phyloP scores from a whole-genome alignment of 1,140 invertebrate genomes.

The Lasioglossum albipes region DNA sequence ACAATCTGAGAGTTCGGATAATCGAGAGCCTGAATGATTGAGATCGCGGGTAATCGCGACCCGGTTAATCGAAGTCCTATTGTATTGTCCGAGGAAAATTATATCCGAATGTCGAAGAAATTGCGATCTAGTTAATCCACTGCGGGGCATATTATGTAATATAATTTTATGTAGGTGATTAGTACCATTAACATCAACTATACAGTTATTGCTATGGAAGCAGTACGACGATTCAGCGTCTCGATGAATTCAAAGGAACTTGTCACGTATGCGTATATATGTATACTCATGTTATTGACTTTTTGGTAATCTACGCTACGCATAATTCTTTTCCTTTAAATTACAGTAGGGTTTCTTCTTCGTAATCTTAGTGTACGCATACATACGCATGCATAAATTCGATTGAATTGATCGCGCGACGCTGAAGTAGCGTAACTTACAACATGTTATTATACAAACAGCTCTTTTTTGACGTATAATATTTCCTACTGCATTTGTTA shows the following conservation, averaged over 20 bases:
- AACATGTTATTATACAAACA: conserved; percentile 73
- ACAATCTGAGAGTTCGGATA: too few species aligned
- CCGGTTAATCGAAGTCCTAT: too few species aligned
- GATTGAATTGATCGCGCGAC: conserved; percentile 72
- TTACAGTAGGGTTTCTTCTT: conserved; percentile 55
- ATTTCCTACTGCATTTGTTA: conserved; percentile 70
- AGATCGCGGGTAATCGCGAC: too few species aligned
- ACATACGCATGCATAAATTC: conserved; percentile 55
- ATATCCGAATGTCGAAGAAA: conserved; percentile 72
- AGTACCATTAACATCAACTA: conserved; percentile 77
- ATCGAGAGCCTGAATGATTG: too few species aligned
- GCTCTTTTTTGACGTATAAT: conserved; percentile 63
- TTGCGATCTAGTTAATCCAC: conserved; percentile 64
- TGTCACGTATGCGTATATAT: conserved; percentile 37
- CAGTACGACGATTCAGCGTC: conserved; percentile 73
- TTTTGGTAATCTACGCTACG: conserved; percentile 69
- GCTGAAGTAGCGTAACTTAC: conserved; percentile 71
- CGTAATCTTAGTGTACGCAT: not conserved
- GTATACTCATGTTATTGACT: conserved; percentile 59
- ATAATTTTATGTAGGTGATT: conserved; percentile 66
- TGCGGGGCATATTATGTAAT: conserved; percentile 52
- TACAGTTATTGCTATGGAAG: conserved; percentile 79
- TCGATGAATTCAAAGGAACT: conserved; percentile 74
- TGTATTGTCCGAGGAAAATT: conserved; percentile 74
- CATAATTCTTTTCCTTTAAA: conserved; percentile 54